Evolutionary conservation across 2,888 invertebrate genomes (phyloP).

Genomic region (Lysandra bellargus): DNA sequence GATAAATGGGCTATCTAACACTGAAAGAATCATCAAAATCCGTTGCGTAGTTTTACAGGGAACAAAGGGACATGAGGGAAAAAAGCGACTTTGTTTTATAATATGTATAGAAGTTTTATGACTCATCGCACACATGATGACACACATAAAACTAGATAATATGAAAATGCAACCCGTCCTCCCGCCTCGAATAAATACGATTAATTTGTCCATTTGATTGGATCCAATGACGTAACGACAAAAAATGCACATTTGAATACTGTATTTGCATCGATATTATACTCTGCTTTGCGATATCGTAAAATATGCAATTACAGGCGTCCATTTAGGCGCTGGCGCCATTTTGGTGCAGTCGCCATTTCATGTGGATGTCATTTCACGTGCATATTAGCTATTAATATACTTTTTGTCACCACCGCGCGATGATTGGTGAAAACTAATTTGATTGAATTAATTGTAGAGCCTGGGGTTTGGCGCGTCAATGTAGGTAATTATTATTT

Average conservation of each 20-base stretch:
- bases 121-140: too few species aligned
- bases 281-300: constrained; percentile 6
- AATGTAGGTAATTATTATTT: neutral
- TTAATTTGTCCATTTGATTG: neutral
- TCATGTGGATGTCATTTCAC: neutral
- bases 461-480: neutral
- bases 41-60: too few species aligned
- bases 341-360: neutral
- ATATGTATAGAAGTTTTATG: too few species aligned
- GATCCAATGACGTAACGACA: neutral
- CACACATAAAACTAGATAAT: too few species aligned
- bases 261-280: neutral
- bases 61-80: too few species aligned
- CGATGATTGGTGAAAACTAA: neutral
- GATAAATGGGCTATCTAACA: too few species aligned
- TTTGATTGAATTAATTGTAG: neutral
- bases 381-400: neutral
- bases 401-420: neutral
- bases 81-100: too few species aligned
- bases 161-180: too few species aligned
- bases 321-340: neutral
- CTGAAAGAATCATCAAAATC: too few species aligned
- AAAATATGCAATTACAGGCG: neutral
- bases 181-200: neutral
- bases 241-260: constrained; percentile 4